phyloP scores from a whole-genome alignment of 2,888 invertebrate species.

The Eucera pruinosa region DNA sequence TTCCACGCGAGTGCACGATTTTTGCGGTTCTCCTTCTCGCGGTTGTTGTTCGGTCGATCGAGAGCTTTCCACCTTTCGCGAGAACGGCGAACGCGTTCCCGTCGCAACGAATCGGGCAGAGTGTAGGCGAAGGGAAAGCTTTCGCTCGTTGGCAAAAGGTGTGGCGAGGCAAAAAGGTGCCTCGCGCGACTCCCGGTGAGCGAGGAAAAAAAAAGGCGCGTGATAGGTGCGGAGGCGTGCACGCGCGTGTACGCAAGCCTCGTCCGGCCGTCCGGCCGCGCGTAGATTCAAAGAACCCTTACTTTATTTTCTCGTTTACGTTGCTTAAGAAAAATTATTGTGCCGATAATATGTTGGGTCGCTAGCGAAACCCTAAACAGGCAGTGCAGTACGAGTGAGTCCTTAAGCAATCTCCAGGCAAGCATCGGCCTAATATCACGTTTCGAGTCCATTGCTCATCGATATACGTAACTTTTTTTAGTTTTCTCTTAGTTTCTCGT shows the following conservation, averaged over 20 bases:
- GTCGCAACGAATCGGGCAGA: background rate
- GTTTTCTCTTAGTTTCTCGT: constrained; percentile 44
- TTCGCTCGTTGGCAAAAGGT: too few relatives aligned
- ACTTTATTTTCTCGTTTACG: constrained; percentile 73
- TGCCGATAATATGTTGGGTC: constrained; percentile 84
- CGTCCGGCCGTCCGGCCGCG: constrained; percentile 42
- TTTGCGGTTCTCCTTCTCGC: constrained; percentile 3
- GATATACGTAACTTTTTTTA: constrained; percentile 64
- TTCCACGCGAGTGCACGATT: constrained; percentile 42
- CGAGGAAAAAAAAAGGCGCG: constrained; percentile 13
- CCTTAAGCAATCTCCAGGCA: constrained; percentile 84
- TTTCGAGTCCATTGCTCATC: constrained; percentile 84
- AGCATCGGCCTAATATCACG: constrained; percentile 85
- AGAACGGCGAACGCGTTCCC: constrained; percentile 1
- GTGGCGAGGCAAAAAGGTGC: too few relatives aligned
- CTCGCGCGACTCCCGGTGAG: too few relatives aligned
- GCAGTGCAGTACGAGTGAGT: constrained; percentile 84
- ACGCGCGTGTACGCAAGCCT: constrained; percentile 50
- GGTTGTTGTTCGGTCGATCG: too few relatives aligned
- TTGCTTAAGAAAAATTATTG: constrained; percentile 84
- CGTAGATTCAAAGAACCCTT: constrained; percentile 68
- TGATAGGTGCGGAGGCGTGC: constrained; percentile 37
- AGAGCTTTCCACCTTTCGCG: too few relatives aligned
- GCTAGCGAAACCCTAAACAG: constrained; percentile 84
- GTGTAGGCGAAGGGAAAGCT: constrained; percentile 1